phyloP scores from a whole-genome alignment of 2,888 invertebrate species.

The Uloborus plumipes region DNA sequence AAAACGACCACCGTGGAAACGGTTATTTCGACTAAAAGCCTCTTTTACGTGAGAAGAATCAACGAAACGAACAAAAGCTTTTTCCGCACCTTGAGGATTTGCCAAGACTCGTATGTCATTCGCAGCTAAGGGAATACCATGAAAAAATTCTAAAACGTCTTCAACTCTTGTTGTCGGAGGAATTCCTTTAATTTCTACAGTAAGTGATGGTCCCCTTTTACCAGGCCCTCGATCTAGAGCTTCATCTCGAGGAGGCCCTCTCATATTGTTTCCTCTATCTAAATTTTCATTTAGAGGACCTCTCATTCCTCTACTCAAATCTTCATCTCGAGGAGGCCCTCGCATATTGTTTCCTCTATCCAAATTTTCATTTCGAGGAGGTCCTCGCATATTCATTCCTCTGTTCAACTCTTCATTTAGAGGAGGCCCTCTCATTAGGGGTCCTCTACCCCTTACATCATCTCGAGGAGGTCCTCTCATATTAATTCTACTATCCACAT shows the following conservation, averaged over 20 bases:
- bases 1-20: constrained; percentile 76
- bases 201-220: constrained; percentile 20
- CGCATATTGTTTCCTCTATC: background rate
- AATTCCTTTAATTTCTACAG: constrained; percentile 80
- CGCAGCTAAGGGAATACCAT: constrained; percentile 81
- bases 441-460: background rate
- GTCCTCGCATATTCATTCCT: background rate
- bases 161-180: constrained; percentile 82
- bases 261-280: background rate
- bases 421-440: background rate
- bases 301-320: background rate
- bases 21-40: constrained; percentile 78
- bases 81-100: constrained; percentile 84
- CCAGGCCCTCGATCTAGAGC: background rate
- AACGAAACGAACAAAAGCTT: constrained; percentile 83
- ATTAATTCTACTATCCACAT: background rate
- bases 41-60: constrained; percentile 79
- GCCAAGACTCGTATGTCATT: constrained; percentile 89
- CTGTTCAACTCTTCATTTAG: background rate
- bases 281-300: background rate
- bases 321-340: background rate
- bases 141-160: constrained; percentile 86
- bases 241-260: background rate
- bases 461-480: background rate
- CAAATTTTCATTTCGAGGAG: background rate